A percentile compares a stretch with the other conserved stretches of the same genome.
phyloP scores from a whole-genome alignment of 2,113 vertebrate genomes.

The Otus sunia region DNA sequence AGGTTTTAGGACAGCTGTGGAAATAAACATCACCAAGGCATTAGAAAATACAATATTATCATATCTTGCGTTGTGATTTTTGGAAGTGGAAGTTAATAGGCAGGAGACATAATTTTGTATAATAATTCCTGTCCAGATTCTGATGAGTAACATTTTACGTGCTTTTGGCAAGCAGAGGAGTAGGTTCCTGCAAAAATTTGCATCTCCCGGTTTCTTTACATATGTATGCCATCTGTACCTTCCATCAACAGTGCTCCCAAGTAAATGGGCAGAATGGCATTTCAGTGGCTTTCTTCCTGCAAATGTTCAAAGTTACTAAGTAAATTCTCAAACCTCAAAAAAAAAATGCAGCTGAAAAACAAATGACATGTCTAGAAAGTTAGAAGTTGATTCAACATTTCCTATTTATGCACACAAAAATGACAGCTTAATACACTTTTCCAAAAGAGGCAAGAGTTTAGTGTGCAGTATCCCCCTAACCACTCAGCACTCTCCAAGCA shows the following conservation, averaged over 20 bases:
- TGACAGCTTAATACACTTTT: constrained; percentile 49
- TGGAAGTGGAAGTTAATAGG: background rate
- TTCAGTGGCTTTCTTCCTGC: constrained; percentile 29
- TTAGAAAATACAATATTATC: background rate
- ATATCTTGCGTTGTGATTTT: background rate
- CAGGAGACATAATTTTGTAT: background rate
- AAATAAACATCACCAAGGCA: background rate
- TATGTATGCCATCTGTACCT: background rate
- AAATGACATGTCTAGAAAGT: constrained; percentile 45
- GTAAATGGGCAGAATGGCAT: background rate
- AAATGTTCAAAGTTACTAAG: background rate
- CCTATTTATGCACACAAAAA: constrained; percentile 59
- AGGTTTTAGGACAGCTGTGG: background rate
- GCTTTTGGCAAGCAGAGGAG: background rate
- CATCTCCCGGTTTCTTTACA: background rate
- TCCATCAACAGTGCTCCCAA: background rate
- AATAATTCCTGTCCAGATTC: background rate
- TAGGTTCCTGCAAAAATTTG: background rate
- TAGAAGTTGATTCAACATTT: constrained; percentile 53
- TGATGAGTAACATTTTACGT: background rate
- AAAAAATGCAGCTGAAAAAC: background rate
- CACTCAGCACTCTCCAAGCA: constrained; percentile 42
- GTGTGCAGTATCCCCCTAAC: background rate
- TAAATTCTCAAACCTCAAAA: background rate
- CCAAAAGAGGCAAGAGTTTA: constrained; percentile 54